Evolutionary conservation across 2,797 vertebrate genomes (phyloP).

Genomic region (Cephalopachus bancanus): DNA sequence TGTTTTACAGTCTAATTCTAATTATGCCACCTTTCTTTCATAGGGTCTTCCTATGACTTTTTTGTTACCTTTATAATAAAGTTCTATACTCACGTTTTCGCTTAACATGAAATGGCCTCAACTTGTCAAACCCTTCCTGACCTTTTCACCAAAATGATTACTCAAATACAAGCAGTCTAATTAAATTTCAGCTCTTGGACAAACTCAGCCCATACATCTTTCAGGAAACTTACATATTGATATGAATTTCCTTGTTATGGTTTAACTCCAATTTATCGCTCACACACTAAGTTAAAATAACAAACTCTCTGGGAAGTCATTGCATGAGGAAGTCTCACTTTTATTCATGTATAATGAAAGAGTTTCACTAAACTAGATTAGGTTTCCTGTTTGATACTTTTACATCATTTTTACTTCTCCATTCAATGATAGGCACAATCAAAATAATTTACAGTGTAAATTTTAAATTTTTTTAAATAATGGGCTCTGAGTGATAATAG

Average conservation of each 20-base stretch:
- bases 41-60: background rate
- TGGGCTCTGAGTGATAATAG: background rate
- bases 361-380: background rate
- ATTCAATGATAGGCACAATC: background rate
- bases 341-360: no score
- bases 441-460: background rate
- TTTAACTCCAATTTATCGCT: background rate
- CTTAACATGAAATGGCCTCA: background rate
- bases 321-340: no score
- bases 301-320: background rate
- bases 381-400: background rate
- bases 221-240: background rate
- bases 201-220: no score
- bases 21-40: background rate
- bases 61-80: background rate
- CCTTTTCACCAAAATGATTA: background rate
- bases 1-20: background rate
- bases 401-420: background rate
- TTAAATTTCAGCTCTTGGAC: background rate
- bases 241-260: background rate
- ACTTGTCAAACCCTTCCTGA: background rate
- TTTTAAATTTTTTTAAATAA: slow-evolving; percentile 6
- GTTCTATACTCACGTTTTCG: background rate
- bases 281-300: background rate
- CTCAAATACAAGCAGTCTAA: background rate